Percentiles rank a stretch among this genome's conserved stretches.
Evolutionary conservation across 2,888 invertebrate species (phyloP).

Genomic region (Thymelicus acteon): DNA sequence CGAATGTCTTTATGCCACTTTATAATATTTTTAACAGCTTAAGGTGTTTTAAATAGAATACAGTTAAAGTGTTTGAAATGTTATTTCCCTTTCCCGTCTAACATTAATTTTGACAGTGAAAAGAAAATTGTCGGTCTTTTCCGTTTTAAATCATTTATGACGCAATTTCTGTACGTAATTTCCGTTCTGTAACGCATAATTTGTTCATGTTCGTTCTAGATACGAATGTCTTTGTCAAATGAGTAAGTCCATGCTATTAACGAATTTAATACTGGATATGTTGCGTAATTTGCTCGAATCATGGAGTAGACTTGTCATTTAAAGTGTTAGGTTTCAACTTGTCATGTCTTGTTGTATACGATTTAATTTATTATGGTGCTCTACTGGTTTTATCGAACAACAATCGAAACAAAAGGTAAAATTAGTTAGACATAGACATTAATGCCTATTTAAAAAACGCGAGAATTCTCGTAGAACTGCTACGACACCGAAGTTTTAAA

Average conservation of each 20-base stretch:
- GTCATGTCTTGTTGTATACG: too few species aligned
- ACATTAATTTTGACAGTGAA: constrained; percentile 3
- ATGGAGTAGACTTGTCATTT: neutral
- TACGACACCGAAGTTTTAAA: too few species aligned
- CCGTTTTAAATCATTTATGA: neutral
- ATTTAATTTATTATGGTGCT: too few species aligned
- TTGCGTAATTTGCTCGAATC: neutral
- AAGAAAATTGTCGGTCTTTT: neutral
- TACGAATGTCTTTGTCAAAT: constrained; percentile 24
- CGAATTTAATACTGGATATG: neutral
- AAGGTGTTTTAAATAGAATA: too few species aligned
- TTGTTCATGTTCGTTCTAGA: constrained; percentile 21
- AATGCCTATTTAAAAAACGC: too few species aligned
- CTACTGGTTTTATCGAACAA: too few species aligned
- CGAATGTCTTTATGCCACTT: too few species aligned
- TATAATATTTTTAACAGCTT: too few species aligned
- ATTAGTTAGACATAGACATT: too few species aligned
- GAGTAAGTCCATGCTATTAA: constrained; percentile 14
- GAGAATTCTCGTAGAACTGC: too few species aligned
- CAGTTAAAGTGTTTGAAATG: neutral
- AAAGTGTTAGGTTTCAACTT: too few species aligned
- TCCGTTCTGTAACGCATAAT: constrained; percentile 24
- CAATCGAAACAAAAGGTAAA: too few species aligned
- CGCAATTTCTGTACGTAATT: constrained; percentile 2
- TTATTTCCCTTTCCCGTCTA: neutral